Evolutionary conservation across 1,140 invertebrate genomes (phyloP).

Genomic region (Mamestra configurata): DNA sequence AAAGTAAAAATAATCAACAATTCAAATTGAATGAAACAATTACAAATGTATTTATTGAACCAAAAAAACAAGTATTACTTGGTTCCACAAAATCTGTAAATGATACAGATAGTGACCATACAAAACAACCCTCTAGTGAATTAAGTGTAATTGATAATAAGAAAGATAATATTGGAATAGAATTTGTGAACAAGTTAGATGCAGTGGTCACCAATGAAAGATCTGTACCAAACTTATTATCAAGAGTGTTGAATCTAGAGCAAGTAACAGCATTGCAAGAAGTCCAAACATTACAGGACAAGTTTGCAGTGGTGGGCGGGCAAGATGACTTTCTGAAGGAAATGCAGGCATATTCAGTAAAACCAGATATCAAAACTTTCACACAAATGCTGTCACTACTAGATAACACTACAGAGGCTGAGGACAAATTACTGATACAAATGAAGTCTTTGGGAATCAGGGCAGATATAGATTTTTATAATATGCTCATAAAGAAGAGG

Average conservation of each 20-base stretch:
- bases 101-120: background rate
- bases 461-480: constrained; percentile 94
- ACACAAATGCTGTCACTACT: constrained; percentile 92
- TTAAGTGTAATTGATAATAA: constrained; percentile 50
- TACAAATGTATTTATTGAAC: constrained; percentile 15
- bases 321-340: constrained; percentile 91
- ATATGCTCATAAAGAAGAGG: constrained; percentile 94
- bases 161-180: constrained; percentile 47
- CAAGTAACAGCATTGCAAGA: constrained; percentile 88
- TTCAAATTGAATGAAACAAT: constrained; percentile 21
- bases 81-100: background rate
- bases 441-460: constrained; percentile 89
- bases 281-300: constrained; percentile 89
- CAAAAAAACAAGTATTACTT: constrained; percentile 10
- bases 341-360: constrained; percentile 91
- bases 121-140: constrained; percentile 7
- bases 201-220: constrained; percentile 49
- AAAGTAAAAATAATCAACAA: constrained; percentile 31
- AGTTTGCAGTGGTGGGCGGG: constrained; percentile 94
- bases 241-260: constrained; percentile 87
- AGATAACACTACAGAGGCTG: constrained; percentile 90
- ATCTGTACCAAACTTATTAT: constrained; percentile 89
- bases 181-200: constrained; percentile 50
- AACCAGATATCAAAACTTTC: constrained; percentile 94
- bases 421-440: constrained; percentile 90